phyloP scores from a whole-genome alignment of 2,797 vertebrate genomes.

The Melopsittacus undulatus region DNA sequence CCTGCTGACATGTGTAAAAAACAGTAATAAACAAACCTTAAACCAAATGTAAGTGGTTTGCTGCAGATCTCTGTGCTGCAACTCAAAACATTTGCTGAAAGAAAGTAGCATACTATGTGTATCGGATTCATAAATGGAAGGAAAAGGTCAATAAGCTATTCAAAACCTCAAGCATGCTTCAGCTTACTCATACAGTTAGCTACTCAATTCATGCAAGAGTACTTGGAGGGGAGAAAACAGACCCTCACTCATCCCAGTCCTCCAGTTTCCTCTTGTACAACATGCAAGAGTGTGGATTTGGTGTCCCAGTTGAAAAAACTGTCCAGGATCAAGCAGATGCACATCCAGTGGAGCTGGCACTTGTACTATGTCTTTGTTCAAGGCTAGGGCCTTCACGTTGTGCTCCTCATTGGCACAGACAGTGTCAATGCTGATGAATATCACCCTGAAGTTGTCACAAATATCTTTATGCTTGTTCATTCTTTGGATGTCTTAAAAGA shows the following conservation, averaged over 20 bases:
- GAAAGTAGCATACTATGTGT: background rate
- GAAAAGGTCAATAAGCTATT: background rate
- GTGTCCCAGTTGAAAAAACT: background rate
- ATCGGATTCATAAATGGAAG: background rate
- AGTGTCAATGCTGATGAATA: background rate
- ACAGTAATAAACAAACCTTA: background rate
- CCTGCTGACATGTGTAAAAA: background rate
- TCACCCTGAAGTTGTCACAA: background rate
- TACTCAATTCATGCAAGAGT: background rate
- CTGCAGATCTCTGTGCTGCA: background rate
- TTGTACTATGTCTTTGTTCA: background rate
- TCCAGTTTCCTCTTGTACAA: background rate
- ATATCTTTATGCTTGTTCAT: background rate
- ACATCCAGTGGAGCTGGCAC: background rate
- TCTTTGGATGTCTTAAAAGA: background rate
- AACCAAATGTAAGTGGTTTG: background rate
- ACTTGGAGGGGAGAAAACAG: background rate
- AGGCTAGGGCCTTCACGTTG: background rate
- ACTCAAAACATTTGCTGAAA: background rate
- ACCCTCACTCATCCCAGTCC: background rate
- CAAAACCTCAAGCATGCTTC: background rate
- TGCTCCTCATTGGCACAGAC: rapidly evolving
- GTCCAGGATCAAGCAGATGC: background rate
- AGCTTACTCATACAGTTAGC: background rate
- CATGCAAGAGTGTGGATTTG: background rate